Percentiles rank a stretch among this genome's conserved stretches.
Conservation (phyloP, 2,797 vertebrate genomes). For the Rhinogobio ventralis region DNA sequence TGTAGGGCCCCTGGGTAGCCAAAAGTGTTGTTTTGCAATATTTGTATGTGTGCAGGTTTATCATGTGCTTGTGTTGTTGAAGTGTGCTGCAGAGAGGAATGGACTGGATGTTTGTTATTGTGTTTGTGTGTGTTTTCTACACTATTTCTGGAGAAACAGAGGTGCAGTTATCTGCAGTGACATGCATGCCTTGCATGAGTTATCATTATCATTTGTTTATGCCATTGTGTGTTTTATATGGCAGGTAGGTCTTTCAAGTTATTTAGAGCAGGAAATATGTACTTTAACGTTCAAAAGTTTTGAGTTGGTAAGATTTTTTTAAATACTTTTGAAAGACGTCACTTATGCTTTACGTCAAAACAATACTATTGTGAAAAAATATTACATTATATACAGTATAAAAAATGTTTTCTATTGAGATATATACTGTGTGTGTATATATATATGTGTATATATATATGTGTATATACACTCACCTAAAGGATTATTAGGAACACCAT, state of each 20-base stretch:
- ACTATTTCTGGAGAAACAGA: slow-evolving; percentile 5
- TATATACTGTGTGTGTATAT: too few relatives aligned
- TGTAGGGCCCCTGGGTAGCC: not conserved
- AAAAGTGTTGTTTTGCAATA: slow-evolving; percentile 10
- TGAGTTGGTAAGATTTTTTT: not conserved
- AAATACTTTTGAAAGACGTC: not conserved
- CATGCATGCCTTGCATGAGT: not conserved
- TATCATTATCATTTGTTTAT: slow-evolving; percentile 36
- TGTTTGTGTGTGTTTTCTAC: slow-evolving; percentile 5
- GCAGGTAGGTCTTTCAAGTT: slow-evolving; percentile 10
- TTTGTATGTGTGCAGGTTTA: not conserved
- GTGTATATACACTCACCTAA: too few relatives aligned
- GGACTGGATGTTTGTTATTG: not conserved
- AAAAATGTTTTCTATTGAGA: not conserved
- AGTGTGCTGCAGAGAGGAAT: not conserved
- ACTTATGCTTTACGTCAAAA: not conserved
- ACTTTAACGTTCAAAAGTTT: not conserved
- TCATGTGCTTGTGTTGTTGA: not conserved
- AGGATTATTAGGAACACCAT: too few relatives aligned
- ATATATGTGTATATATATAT: too few relatives aligned
- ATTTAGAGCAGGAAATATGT: slow-evolving; percentile 16
- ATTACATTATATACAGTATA: too few relatives aligned
- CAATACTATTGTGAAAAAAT: not conserved
- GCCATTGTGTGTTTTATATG: not conserved
- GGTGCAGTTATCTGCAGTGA: slow-evolving; percentile 7